Evolutionary conservation across 2,797 vertebrate species (phyloP), one percentile per base, ranked within the genome.

Genomic region (Crocodylus rhombifer): DNA sequence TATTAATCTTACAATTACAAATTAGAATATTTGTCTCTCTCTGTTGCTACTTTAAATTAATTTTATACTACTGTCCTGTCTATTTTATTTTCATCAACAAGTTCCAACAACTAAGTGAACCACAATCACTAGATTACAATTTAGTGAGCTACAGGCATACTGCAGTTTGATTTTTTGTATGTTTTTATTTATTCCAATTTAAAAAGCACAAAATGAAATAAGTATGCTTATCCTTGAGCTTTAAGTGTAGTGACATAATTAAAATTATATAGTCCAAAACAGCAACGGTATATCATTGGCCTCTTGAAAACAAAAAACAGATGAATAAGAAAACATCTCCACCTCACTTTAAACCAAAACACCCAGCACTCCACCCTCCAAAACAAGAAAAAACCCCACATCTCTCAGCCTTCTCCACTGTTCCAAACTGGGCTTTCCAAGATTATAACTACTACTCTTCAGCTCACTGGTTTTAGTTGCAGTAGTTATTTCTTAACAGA

Each of bases 401-500:
- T 18, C 77, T 94, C 76, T 60, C 74, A 80, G 30, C 67, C 26
- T 57, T 14, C 14, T 23, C 30, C 86, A 75, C 6, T 77, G 61
- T 81, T 91, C 73, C 80, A 69, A 92, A 91, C 63, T 75, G 33
- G 20, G 71, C 61, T 91, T 95, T 77, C 25, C 42, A 61, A 11
- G 23, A 82, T 21, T 90, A 75, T 94, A 92, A 80, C 94, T 93
- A 73, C 75, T 90, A 91, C 80, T 84, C 78, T 90, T 69, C 88
- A 89, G 69, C 14, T 3, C 3, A n/a, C 77, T 94, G 86, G 90
- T 95, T 96, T 55, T 89, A 87, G 28, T 89, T 76, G 64, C n/a
- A 77, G 89, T 51, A 91, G 13, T 51, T 51, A 63, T 82, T 63
- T 90, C 86, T 90, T 87, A 89, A 92, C 77, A 62, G 95, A 94